A percentile compares a stretch with the other conserved stretches of the same genome.
These are phyloP conservation scores for Wasmannia auropunctata DNA, from an alignment of 1,140 invertebrate species.

Conservation along the genomic window DNA sequence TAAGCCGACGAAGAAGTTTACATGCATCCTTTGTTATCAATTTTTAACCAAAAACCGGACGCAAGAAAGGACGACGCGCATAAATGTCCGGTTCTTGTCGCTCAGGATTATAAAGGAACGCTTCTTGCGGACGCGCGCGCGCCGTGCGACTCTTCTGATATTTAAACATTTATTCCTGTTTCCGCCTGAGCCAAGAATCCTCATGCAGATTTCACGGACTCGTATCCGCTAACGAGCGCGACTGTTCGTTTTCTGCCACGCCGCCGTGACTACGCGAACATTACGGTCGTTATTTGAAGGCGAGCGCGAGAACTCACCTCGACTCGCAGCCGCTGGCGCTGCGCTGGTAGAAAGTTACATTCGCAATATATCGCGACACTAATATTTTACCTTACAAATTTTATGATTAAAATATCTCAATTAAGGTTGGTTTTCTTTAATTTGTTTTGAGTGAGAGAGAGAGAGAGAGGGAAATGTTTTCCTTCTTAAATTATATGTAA, in stretches of 20 bases:
- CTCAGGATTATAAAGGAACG: conserved; percentile 14
- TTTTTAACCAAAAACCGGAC: conserved; percentile 7
- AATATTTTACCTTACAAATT: conserved; percentile 35
- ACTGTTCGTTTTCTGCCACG: conserved; percentile 47
- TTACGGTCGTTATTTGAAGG: conserved; percentile 36
- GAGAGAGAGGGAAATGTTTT: too few species aligned
- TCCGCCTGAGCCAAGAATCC: conserved; percentile 29
- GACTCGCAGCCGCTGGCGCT: background rate
- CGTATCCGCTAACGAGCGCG: conserved; percentile 45
- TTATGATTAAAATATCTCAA: background rate
- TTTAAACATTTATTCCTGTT: conserved; percentile 47
- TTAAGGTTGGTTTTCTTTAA: background rate
- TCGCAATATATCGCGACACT: background rate
- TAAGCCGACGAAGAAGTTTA: background rate
- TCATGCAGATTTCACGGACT: conserved; percentile 43
- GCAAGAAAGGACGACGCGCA: background rate
- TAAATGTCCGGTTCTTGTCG: conserved; percentile 13
- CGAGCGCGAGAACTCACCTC: conserved; percentile 18
- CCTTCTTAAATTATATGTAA: too few species aligned
- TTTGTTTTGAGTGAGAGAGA: too few species aligned
- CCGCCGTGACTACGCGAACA: conserved; percentile 38
- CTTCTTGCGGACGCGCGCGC: background rate
- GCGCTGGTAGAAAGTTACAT: background rate
- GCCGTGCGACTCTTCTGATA: background rate
- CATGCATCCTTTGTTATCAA: background rate